Percentiles rank a stretch among this genome's conserved stretches.
phyloP scores from a whole-genome alignment of 2,113 vertebrate genomes.

The Phrynosoma platyrhinos region DNA sequence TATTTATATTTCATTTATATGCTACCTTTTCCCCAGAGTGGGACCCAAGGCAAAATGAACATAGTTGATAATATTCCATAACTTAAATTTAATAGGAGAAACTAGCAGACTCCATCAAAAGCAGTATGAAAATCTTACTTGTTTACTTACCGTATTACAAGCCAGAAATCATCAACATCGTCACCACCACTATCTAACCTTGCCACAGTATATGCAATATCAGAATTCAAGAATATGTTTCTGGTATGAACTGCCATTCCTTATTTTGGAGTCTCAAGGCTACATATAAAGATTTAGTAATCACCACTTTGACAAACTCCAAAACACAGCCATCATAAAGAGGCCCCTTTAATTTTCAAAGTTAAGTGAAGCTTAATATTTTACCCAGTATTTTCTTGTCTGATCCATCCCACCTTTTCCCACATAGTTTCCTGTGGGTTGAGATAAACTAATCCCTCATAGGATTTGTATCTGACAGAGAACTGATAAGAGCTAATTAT shows the following conservation, averaged over 20 bases:
- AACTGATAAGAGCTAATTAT: slow-evolving; percentile 29
- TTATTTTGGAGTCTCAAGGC: too few species aligned
- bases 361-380: slow-evolving; percentile 3
- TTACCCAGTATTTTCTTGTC: neutral
- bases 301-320: neutral
- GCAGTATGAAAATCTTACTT: neutral
- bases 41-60: too few species aligned
- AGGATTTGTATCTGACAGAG: slow-evolving; percentile 1
- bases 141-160: neutral
- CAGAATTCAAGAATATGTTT: neutral
- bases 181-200: neutral
- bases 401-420: neutral
- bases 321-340: neutral
- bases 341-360: neutral
- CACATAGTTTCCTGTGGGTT: slow-evolving; percentile 12
- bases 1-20: too few species aligned
- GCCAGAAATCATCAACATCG: neutral
- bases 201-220: neutral
- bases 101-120: neutral
- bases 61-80: too few species aligned
- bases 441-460: slow-evolving; percentile 25
- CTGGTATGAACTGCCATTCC: neutral
- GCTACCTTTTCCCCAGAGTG: too few species aligned
- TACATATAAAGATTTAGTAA: neutral
- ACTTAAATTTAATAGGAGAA: too few species aligned